A percentile compares a stretch with the other conserved stretches of the same genome.
Conservation (phyloP, 2,113 vertebrate genomes). For the Sisor rabdophorus region DNA sequence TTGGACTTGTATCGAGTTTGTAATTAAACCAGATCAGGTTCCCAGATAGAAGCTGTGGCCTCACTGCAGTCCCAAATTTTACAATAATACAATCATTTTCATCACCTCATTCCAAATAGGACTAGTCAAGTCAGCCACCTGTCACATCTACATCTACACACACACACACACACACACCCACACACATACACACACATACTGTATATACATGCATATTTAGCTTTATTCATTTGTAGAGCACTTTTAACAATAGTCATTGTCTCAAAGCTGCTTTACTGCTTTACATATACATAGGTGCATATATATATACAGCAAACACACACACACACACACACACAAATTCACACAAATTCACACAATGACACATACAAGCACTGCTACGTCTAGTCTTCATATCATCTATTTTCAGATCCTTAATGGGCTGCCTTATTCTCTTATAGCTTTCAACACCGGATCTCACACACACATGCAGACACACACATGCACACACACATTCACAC, state of each 20-base stretch:
- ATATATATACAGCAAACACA: no score
- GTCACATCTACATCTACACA: not conserved
- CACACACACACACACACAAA: slow-evolving; percentile 29
- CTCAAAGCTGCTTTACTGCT: no score
- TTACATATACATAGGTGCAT: not conserved
- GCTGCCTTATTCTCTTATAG: not conserved
- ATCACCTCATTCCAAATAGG: slow-evolving; percentile 27
- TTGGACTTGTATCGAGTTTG: no score
- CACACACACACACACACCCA: no score
- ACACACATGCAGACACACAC: no score
- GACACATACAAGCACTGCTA: not conserved
- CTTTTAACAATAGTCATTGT: no score
- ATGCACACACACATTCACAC: not conserved
- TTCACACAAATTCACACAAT: not conserved
- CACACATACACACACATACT: slow-evolving; percentile 12
- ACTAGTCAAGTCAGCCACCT: slow-evolving; percentile 10
- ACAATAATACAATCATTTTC: not conserved
- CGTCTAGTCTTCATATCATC: not conserved
- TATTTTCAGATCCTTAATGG: not conserved
- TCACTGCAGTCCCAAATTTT: not conserved
- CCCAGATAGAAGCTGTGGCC: not conserved
- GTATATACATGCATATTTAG: no score
- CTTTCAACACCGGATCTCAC: not conserved
- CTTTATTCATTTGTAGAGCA: no score
- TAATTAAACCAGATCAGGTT: not conserved